Base-by-base conservation (phyloP, 92 coral and sea anemone genomes). In the Palythoa grandiflora region DNA sequence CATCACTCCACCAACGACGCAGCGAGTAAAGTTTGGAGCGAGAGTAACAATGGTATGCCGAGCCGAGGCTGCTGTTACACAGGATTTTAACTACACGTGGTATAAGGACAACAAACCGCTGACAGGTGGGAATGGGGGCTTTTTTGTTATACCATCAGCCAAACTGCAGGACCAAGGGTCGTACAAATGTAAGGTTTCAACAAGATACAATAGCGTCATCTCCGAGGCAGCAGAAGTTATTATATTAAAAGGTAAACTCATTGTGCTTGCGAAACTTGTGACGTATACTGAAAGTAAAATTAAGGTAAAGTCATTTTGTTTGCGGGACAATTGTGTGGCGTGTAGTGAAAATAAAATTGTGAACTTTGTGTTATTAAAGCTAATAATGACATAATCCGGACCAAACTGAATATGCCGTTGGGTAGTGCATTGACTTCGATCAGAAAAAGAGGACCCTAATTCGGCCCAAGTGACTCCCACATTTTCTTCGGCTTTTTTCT, bases 41-140 rank as follows among this genome's bases (percentile, higher is more conserved):
- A 81, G 40, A 13, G 47, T 66, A 81, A 81, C 86, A 38, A 17
- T 81, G 21, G 6, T 5, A 5, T 81, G 86, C n/a, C 61, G 57
- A 2, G 76, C 76, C 36, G 20, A 65, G 44, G 48, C 47, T 66
- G 60, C 86, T 1, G 12, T 16, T 10, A 36, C 3, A 37, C 59
- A 44, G 86, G 5, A 28, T 81, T 5, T 81, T 7, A 66, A 28
- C 0, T 28, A 40, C 75, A 81, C 73, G 2, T 81, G 86, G 86
- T 81, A 81, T 40, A 81, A 81, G 60, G 86, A 81, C 75, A 40
- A 15, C 44, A 81, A 66, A 1, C 86, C 39, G 60, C 75, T 81
- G 75, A 65, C 48, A 10, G 16, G 16, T 9, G 61, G 12, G 6
- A 44, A 16, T 17, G 35, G 65, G 13, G 75, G 36, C 61, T 68